Percentiles rank a stretch among this genome's conserved stretches.
phyloP scores from a whole-genome alignment of 2,888 invertebrate species.

The Pseudanteris insignis region DNA sequence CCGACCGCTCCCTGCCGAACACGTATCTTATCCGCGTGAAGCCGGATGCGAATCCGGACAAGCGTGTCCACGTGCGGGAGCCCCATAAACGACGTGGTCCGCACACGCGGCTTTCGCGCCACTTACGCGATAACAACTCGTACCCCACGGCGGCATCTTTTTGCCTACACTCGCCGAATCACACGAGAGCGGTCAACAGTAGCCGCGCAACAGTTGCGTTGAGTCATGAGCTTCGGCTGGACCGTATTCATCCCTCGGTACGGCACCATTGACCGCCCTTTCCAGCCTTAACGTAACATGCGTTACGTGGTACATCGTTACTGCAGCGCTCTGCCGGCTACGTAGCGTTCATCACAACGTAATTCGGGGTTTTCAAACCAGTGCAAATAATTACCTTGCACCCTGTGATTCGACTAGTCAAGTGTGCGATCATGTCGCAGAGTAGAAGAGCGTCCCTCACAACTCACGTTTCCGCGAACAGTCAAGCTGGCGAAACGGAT shows the following conservation, averaged over 20 bases:
- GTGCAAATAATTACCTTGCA: neutral
- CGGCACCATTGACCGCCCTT: no score
- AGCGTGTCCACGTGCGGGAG: conserved; percentile 13
- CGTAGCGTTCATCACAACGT: no score
- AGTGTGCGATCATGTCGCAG: conserved; percentile 50
- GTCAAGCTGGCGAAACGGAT: conserved; percentile 22
- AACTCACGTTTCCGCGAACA: conserved; percentile 38
- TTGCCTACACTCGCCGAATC: neutral
- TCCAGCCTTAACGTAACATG: no score
- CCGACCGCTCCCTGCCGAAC: conserved; percentile 66
- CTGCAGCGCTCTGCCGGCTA: no score
- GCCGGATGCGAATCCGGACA: conserved; percentile 49
- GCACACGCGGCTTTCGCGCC: no score
- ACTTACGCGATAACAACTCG: no score
- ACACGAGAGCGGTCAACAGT: neutral
- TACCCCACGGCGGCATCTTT: neutral
- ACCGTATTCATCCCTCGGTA: no score
- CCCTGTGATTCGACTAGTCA: neutral
- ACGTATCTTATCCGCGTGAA: conserved; percentile 49
- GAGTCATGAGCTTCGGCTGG: no score
- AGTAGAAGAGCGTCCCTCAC: conserved; percentile 55
- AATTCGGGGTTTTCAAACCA: no score
- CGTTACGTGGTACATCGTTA: no score
- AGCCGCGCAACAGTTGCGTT: neutral
- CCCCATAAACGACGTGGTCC: no score